Percentiles rank a stretch among this genome's conserved stretches.
Evolutionary conservation across 2,113 vertebrate species (phyloP).

Genomic region (Bujurquina vittata): DNA sequence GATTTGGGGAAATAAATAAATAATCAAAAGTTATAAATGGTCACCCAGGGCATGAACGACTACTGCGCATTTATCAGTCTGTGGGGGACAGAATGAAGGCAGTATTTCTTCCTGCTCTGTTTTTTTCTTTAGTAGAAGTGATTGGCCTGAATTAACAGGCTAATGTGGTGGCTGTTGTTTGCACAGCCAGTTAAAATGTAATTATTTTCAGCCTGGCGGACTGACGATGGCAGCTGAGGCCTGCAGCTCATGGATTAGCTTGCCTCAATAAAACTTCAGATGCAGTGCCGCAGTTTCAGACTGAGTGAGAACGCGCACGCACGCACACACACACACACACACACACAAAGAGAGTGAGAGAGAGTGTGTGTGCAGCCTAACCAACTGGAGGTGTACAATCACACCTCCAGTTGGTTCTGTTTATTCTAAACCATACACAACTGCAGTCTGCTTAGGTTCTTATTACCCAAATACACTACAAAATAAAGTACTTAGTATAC

Average conservation of each 20-base stretch:
- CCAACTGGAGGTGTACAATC: neutral
- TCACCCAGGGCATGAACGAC: conserved; percentile 62
- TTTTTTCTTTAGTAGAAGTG: conserved; percentile 49
- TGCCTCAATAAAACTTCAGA: conserved; percentile 52
- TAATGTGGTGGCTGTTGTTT: conserved; percentile 74
- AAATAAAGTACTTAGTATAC: neutral
- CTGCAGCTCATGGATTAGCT: conserved; percentile 66
- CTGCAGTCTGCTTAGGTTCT: conserved; percentile 2
- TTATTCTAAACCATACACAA: conserved; percentile 17
- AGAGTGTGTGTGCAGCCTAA: conserved; percentile 9
- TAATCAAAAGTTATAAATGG: conserved; percentile 77
- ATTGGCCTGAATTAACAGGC: conserved; percentile 76
- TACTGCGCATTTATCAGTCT: conserved; percentile 70
- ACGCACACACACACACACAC: neutral
- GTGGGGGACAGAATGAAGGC: conserved; percentile 61
- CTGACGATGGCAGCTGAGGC: conserved; percentile 50
- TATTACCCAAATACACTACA: neutral
- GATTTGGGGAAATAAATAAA: conserved; percentile 76
- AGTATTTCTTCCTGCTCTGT: conserved; percentile 48
- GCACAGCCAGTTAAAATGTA: conserved; percentile 78
- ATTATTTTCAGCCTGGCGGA: conserved; percentile 72
- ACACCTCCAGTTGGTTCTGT: conserved; percentile 36
- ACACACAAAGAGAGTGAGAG: no score
- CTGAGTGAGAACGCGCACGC: neutral
- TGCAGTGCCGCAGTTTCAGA: conserved; percentile 34